Conservation (phyloP, 2,113 vertebrate genomes). For the Mesocricetus auratus region DNA sequence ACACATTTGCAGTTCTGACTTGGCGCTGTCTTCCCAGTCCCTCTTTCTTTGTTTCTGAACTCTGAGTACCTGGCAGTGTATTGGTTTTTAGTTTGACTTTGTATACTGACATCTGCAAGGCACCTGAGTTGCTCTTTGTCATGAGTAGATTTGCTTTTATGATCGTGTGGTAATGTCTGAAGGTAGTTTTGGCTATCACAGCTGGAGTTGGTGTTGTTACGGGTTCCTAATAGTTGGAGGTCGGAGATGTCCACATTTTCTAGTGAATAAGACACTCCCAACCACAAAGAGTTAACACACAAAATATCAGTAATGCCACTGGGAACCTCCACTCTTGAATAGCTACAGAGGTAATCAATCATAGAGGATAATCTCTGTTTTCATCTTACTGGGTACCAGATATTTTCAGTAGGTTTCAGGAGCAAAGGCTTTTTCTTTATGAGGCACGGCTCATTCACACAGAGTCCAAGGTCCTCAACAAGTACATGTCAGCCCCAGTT, state of each 20-base stretch:
- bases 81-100: background rate
- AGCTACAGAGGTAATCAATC: background rate
- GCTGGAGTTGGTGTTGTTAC: background rate
- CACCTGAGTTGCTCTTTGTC: background rate
- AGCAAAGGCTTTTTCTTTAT: background rate
- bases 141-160: background rate
- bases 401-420: background rate
- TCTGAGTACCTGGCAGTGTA: background rate
- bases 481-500: background rate
- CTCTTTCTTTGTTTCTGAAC: background rate
- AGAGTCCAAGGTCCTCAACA: background rate
- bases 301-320: background rate
- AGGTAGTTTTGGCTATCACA: background rate
- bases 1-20: background rate
- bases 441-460: background rate
- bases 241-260: background rate
- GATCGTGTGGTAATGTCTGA: background rate
- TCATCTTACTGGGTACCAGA: background rate
- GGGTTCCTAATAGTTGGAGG: background rate
- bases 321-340: background rate
- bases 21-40: background rate
- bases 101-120: background rate
- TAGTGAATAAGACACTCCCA: accelerated
- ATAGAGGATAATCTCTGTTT: background rate
- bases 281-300: background rate